These are phyloP conservation scores for Cricetomys ansorgei DNA, from an alignment of 2,113 vertebrate species.

Conservation along the genomic window DNA sequence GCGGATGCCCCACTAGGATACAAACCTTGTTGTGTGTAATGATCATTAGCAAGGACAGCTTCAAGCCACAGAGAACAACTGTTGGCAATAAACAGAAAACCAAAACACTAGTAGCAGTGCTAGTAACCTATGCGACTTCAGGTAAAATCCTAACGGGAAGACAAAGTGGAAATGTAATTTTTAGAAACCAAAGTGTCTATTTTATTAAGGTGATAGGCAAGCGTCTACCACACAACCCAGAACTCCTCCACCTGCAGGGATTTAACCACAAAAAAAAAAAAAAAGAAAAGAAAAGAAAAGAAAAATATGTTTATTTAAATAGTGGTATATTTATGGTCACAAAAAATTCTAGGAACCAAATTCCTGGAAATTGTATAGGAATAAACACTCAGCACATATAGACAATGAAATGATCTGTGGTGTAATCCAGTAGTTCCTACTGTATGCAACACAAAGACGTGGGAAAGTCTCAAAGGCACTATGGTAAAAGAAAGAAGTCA, in stretches of 20 bases:
- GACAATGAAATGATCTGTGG: neutral
- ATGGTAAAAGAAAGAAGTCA: neutral
- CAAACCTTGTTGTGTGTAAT: neutral
- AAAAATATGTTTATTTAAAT: neutral
- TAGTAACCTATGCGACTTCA: neutral
- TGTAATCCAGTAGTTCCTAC: neutral
- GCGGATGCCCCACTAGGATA: neutral
- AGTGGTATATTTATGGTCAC: neutral
- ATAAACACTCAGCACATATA: neutral
- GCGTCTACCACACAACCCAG: neutral
- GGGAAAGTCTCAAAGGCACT: neutral
- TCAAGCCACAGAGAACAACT: neutral
- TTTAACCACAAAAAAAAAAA: neutral
- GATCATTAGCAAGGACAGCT: neutral
- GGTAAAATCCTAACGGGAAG: neutral
- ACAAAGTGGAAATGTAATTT: neutral
- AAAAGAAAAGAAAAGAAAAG: constrained; percentile 40
- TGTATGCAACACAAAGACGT: no score
- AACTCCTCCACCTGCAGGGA: neutral
- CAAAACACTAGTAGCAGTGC: neutral
- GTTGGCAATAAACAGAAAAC: neutral
- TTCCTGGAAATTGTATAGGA: neutral
- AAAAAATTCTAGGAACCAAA: neutral
- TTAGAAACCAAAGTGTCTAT: neutral
- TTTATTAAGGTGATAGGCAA: neutral